A percentile compares a stretch with the other conserved stretches of the same genome.
These are phyloP conservation scores for Flabesymbios commensalis DNA, from an alignment of 2,888 invertebrate species.

Conservation along the genomic window DNA sequence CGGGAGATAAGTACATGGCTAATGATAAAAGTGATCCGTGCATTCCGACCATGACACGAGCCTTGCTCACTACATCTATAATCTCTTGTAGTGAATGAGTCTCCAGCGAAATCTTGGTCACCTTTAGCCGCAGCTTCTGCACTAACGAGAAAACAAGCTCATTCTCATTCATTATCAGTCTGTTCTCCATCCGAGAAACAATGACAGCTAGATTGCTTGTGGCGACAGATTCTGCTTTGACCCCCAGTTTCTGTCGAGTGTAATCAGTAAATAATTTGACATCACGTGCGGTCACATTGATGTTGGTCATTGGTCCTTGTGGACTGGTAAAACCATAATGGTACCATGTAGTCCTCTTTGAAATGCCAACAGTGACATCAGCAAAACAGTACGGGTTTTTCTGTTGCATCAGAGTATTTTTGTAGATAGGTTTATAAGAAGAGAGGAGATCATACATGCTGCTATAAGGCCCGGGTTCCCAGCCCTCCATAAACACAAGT, in stretches of 20 bases:
- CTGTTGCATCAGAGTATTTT: constrained; percentile 30
- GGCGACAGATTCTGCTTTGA: neutral
- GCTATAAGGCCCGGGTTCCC: constrained; percentile 42
- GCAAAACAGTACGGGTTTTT: constrained; percentile 53
- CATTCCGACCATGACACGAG: constrained; percentile 59
- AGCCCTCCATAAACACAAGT: constrained; percentile 30
- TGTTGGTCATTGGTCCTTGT: constrained; percentile 58
- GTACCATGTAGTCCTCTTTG: constrained; percentile 62
- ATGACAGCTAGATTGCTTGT: constrained; percentile 37
- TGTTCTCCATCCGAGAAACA: constrained; percentile 56
- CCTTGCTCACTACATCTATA: constrained; percentile 40
- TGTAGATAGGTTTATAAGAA: constrained; percentile 38
- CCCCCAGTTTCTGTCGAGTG: neutral
- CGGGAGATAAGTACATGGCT: constrained; percentile 59
- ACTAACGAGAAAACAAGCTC: constrained; percentile 54
- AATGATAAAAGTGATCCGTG: constrained; percentile 63
- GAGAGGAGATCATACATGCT: constrained; percentile 59
- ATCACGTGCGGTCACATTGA: constrained; percentile 36
- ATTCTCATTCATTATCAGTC: constrained; percentile 63
- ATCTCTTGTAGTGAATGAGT: constrained; percentile 47
- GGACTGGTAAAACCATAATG: constrained; percentile 64
- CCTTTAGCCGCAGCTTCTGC: constrained; percentile 41
- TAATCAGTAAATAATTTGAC: constrained; percentile 20
- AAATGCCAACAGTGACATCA: constrained; percentile 59
- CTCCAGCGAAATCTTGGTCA: constrained; percentile 47